Conservation (phyloP, 1,140 invertebrate species). For the Achroia grisella region DNA sequence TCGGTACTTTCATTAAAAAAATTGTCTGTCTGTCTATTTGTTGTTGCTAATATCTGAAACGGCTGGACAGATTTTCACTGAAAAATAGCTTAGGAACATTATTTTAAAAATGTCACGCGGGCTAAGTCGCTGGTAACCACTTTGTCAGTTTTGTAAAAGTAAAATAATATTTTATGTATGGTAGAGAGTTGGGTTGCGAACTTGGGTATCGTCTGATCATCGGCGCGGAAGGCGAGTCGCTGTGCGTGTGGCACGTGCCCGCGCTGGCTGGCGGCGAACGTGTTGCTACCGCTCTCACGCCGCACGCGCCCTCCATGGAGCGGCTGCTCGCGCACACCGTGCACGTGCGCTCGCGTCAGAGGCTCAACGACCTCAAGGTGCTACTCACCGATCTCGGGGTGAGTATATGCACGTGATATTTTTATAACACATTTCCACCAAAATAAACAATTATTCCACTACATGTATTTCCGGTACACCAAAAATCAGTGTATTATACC, state of each 20-base stretch:
- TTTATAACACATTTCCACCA: background rate
- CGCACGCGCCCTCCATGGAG: slow-evolving; percentile 95
- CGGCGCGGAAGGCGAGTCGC: slow-evolving; percentile 82
- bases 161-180: too few species aligned
- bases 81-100: too few species aligned
- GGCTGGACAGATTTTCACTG: too few species aligned
- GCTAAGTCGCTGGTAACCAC: too few species aligned
- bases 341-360: slow-evolving; percentile 90
- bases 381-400: slow-evolving; percentile 67
- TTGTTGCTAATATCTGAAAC: too few species aligned
- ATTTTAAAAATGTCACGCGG: too few species aligned
- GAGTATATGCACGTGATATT: slow-evolving; percentile 11
- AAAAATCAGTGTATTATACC: too few species aligned
- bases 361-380: slow-evolving; percentile 88
- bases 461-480: too few species aligned
- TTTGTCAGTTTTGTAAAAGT: too few species aligned
- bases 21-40: too few species aligned
- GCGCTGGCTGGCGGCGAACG: slow-evolving; percentile 87
- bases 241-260: slow-evolving; percentile 91
- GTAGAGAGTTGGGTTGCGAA: slow-evolving; percentile 86
- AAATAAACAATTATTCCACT: background rate
- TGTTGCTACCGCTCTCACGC: slow-evolving; percentile 85
- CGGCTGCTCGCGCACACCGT: slow-evolving; percentile 97
- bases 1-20: too few species aligned
- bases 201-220: slow-evolving; percentile 91